Evolutionary conservation across 2,113 vertebrate species (phyloP).

Genomic region (Tupaia chinensis): DNA sequence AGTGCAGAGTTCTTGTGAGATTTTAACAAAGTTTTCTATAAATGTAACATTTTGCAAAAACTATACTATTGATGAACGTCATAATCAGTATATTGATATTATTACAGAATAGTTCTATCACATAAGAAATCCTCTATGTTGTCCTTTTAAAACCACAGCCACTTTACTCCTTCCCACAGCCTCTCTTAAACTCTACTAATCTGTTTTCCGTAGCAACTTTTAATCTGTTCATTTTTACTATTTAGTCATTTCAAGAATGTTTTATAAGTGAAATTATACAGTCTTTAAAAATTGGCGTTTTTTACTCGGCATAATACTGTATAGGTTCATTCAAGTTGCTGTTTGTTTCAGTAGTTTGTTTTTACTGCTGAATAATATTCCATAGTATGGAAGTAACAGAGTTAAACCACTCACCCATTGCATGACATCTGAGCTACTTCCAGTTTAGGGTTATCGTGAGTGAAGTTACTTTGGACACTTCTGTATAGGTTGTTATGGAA

Average conservation of each 20-base stretch:
- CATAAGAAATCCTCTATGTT: neutral
- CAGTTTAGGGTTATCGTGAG: neutral
- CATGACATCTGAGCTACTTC: neutral
- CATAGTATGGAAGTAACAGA: neutral
- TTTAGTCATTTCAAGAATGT: conserved; percentile 28
- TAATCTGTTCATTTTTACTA: neutral
- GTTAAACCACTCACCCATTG: neutral
- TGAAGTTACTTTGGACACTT: neutral
- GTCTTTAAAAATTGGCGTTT: neutral
- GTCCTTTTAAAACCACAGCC: neutral
- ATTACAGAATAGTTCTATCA: neutral
- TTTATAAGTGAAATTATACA: neutral
- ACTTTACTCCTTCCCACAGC: neutral
- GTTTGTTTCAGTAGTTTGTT: neutral
- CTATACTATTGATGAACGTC: neutral
- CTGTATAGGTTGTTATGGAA: neutral
- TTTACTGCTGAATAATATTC: neutral
- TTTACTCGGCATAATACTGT: neutral
- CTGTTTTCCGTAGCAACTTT: neutral
- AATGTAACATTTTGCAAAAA: neutral
- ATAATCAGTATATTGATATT: neutral
- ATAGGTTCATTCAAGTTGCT: neutral
- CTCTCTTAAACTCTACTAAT: neutral
- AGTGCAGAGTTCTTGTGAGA: neutral
- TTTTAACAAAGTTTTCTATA: neutral